Evolutionary conservation across 2,888 invertebrate species (phyloP), one percentile per base, ranked within the genome.

Genomic region (Dynastes hyllus): DNA sequence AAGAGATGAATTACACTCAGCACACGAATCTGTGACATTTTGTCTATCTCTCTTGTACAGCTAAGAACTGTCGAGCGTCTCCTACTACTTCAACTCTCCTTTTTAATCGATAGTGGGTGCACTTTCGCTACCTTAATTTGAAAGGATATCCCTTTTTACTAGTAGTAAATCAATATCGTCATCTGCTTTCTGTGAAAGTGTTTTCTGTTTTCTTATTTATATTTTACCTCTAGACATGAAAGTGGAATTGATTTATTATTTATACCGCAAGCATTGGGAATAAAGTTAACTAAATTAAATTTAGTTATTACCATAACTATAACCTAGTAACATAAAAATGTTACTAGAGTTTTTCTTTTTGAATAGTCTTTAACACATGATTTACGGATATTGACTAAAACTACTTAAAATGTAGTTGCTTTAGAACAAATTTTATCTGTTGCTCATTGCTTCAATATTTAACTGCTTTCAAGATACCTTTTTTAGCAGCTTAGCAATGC

Each of bases 101-200:
- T 11, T 11, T 45, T 45, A 11, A 45, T 45, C 11, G 45, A 11
- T 45, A 45, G 45, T 45, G 45, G 45, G 45, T 16, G 55, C 16
- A 55, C 55, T 58, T 58, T 58, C 55, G 22, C 55, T 58, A 16
- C 11, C 8, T 45, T 58, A 16, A 22, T 58, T 58, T 58, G 55
- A 58, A 58, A 58, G 22, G 22, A 58, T 3, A 53, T 16, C 53
- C 55, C 45, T 45, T 58, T 16, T 27, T 22, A 22, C 22, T 58
- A 27, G 6, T 58, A 22, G 22, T n/a, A 58, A 58, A 58, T 58
- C 16, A 58, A 22, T 16, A 22, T 58, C 22, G 1, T 16, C 53
- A 53, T 53, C 22, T 58, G 22, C n/a, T 22, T 58, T 22, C 16
- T 16, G 55, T 16, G 22, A 58, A 58, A 8, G 55, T 58, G 55